Evolutionary conservation across 2,888 invertebrate genomes (phyloP).

Genomic region (Rhimphoctona megacephalus): DNA sequence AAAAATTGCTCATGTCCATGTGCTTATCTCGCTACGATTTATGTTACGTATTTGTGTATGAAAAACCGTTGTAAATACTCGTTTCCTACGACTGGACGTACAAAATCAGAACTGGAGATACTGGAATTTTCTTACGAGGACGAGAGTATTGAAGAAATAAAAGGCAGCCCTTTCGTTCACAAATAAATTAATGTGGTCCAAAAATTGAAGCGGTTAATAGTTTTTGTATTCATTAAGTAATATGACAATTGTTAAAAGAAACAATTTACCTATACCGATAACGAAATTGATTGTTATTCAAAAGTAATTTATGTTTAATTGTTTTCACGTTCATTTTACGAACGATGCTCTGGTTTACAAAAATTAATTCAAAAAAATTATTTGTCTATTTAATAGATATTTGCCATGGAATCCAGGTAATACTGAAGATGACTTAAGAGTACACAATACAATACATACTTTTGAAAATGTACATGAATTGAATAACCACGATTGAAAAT

Average conservation of each 20-base stretch:
- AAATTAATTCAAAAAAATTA: neutral
- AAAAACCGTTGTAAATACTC: neutral
- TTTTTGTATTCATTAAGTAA: neutral
- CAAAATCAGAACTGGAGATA: neutral
- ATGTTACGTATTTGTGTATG: neutral
- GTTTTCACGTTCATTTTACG: neutral
- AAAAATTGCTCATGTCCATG: conserved; percentile 23
- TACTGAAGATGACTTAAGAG: neutral
- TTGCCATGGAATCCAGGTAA: neutral
- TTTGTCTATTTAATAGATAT: neutral
- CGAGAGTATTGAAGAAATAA: neutral
- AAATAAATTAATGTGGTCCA: neutral
- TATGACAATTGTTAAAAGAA: neutral
- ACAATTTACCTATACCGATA: neutral
- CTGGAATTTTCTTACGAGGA: neutral
- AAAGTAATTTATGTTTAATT: no score
- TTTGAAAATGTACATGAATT: neutral
- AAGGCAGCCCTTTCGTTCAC: neutral
- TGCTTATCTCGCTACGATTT: conserved; percentile 28
- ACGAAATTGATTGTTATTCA: no score
- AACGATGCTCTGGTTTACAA: neutral
- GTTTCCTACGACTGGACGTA: neutral
- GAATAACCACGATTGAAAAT: conserved; percentile 4
- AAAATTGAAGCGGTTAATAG: neutral
- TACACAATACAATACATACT: neutral